Percentiles rank a stretch among this genome's conserved stretches.
These are phyloP conservation scores for Sebastes kiyomatsui DNA, from an alignment of 2,797 vertebrate genomes.

Conservation along the genomic window DNA sequence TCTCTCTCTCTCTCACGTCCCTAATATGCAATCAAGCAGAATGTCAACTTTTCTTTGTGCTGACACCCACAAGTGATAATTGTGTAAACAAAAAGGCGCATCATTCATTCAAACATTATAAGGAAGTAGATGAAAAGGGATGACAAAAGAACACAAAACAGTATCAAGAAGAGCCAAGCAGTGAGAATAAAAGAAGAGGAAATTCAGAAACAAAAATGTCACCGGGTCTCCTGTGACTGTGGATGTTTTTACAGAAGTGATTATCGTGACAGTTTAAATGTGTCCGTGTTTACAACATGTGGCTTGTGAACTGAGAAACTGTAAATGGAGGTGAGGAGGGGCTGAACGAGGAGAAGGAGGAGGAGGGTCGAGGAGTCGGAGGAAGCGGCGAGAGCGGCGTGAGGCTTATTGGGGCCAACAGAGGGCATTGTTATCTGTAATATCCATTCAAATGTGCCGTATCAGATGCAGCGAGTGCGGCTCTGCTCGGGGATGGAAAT, in stretches of 20 bases:
- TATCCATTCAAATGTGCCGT: conserved; percentile 75
- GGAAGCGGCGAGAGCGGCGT: conserved; percentile 22
- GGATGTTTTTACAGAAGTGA: conserved; percentile 2
- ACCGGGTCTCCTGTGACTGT: not conserved
- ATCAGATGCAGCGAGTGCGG: conserved; percentile 68
- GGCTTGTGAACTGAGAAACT: conserved; percentile 28
- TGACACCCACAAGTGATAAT: conserved; percentile 58
- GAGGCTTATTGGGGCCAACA: conserved; percentile 77
- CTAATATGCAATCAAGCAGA: conserved; percentile 69
- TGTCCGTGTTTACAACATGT: conserved; percentile 29
- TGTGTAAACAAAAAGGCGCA: conserved; percentile 55
- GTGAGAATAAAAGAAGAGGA: not conserved
- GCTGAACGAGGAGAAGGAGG: not conserved
- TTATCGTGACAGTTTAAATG: conserved; percentile 38
- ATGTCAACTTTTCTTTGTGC: conserved; percentile 65
- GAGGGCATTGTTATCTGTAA: conserved; percentile 81
- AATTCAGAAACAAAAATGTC: not conserved
- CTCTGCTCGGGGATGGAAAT: conserved; percentile 71
- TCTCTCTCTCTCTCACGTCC: conserved; percentile 5
- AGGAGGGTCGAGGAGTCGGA: conserved; percentile 23
- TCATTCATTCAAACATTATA: conserved; percentile 43
- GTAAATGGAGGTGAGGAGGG: conserved; percentile 33
- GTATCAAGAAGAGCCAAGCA: not conserved
- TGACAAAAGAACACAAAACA: conserved; percentile 26
- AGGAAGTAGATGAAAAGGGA: conserved; percentile 38